A percentile compares a stretch with the other conserved stretches of the same genome.
phyloP scores from a whole-genome alignment of 2,888 invertebrate genomes.

The Melanostoma scalare region DNA sequence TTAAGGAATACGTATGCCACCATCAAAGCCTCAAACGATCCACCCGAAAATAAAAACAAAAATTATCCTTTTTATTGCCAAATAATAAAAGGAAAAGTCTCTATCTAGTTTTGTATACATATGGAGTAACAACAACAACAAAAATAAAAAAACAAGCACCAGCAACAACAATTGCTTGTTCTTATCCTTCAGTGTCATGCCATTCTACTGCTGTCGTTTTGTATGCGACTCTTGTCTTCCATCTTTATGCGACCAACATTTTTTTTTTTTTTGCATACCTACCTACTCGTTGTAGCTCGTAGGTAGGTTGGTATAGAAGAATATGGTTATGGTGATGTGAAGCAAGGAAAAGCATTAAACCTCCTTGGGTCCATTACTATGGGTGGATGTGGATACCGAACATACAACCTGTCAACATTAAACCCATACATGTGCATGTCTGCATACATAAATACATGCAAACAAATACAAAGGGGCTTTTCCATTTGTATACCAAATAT shows the following conservation, averaged over 20 bases:
- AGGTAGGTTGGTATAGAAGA: neutral
- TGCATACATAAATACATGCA: constrained; percentile 7
- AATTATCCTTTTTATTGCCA: constrained; percentile 72
- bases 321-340: constrained; percentile 18
- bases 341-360: constrained; percentile 27
- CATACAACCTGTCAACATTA: constrained; percentile 25
- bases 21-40: constrained; percentile 70
- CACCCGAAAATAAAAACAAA: constrained; percentile 69
- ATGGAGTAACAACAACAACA: neutral
- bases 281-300: constrained; percentile 22
- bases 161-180: constrained; percentile 37
- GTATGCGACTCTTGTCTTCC: constrained; percentile 64
- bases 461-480: constrained; percentile 2
- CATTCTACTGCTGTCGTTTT: constrained; percentile 49
- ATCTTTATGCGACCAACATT: constrained; percentile 65
- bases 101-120: constrained; percentile 59
- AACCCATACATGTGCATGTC: constrained; percentile 9
- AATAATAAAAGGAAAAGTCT: constrained; percentile 72
- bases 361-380: constrained; percentile 28
- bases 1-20: constrained; percentile 46
- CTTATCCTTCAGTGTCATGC: constrained; percentile 68
- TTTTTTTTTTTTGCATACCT: constrained; percentile 47
- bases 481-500: constrained; percentile 11
- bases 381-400: constrained; percentile 16
- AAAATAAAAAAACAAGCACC: too few species aligned